Conservation (phyloP, 2,113 vertebrate species). For the Phodopus roborovskii region DNA sequence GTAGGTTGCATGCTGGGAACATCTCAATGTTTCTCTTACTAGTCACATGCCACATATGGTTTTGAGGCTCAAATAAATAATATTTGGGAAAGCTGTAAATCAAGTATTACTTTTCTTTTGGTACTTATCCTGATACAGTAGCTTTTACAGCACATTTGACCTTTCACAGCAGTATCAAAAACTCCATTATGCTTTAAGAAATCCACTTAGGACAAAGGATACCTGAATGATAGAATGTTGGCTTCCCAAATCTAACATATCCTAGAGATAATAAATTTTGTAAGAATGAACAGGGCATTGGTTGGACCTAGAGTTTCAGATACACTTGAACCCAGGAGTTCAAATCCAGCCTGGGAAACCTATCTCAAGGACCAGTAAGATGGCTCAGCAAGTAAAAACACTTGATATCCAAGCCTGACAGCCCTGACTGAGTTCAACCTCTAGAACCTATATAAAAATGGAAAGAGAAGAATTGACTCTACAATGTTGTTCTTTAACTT, state of each 20-base stretch:
- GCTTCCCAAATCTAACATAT: background rate
- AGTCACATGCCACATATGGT: background rate
- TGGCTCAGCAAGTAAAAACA: background rate
- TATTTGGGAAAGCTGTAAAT: background rate
- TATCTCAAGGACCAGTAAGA: background rate
- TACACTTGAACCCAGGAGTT: background rate
- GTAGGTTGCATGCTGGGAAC: background rate
- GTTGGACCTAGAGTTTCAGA: background rate
- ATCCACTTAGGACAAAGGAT: background rate
- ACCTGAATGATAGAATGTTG: background rate
- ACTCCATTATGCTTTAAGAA: conserved; percentile 23
- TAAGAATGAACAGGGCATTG: background rate
- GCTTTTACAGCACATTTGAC: background rate
- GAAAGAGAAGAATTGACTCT: background rate
- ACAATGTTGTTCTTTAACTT: background rate
- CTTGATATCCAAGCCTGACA: background rate
- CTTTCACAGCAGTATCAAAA: conserved; percentile 36
- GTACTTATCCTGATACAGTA: background rate
- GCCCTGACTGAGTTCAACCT: background rate
- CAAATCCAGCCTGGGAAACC: background rate
- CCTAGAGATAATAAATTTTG: background rate
- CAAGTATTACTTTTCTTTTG: background rate
- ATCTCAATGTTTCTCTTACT: background rate
- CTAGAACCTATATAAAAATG: background rate
- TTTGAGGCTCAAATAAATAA: background rate